phyloP scores from a whole-genome alignment of 2,113 vertebrate species.

The Sceloporus tristichus region DNA sequence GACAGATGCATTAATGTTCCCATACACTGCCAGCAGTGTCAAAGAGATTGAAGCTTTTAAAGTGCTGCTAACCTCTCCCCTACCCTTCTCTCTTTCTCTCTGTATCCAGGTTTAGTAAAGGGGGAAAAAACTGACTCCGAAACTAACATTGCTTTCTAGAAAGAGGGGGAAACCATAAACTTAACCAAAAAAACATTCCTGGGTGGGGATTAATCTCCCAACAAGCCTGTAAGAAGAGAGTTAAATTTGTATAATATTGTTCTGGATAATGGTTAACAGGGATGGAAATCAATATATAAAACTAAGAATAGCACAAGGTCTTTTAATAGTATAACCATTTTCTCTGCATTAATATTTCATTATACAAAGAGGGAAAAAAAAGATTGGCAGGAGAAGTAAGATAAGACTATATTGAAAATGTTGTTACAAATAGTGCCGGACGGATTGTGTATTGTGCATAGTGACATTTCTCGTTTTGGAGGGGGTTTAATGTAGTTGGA shows the following conservation, averaged over 20 bases:
- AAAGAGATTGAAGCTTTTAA: constrained; percentile 85
- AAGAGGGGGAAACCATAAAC: constrained; percentile 63
- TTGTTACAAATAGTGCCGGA: constrained; percentile 73
- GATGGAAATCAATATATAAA: constrained; percentile 75
- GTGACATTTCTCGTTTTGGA: background rate
- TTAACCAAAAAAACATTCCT: constrained; percentile 45
- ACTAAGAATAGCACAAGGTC: constrained; percentile 70
- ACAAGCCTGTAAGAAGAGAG: background rate
- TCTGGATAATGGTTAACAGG: constrained; percentile 66
- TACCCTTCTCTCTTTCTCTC: constrained; percentile 8
- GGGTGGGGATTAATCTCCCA: constrained; percentile 56
- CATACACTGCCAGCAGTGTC: constrained; percentile 86
- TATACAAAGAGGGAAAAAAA: constrained; percentile 41
- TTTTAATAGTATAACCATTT: constrained; percentile 72
- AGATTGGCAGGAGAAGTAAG: constrained; percentile 71
- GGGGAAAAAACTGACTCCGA: constrained; percentile 37
- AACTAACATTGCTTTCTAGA: constrained; percentile 67
- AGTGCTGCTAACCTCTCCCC: constrained; percentile 78
- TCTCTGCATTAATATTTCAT: constrained; percentile 81
- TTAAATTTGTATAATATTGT: constrained; percentile 53
- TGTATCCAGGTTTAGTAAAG: background rate
- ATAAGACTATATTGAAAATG: constrained; percentile 68
- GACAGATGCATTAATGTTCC: constrained; percentile 93
- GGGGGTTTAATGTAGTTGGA: constrained; percentile 27
- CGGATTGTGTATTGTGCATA: constrained; percentile 66